Evolutionary conservation across 2,797 vertebrate species (phyloP), one percentile per base, ranked within the genome.

Genomic region (Cossypha caffra): DNA sequence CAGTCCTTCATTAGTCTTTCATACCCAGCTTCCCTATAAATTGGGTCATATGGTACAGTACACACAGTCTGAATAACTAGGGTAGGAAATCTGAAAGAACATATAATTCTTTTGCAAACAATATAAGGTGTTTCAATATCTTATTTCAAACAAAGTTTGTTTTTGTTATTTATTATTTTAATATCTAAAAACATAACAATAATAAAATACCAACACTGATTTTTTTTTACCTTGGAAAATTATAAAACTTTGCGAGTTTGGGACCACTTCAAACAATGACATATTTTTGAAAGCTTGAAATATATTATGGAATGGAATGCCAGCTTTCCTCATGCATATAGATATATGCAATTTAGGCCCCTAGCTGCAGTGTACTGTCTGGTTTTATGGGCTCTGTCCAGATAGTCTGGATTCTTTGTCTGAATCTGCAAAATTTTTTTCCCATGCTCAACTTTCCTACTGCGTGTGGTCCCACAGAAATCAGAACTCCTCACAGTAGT

Each of bases 391-490:
- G 57, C 38, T 83, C 61, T 93, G 50, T 68, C 42, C 20, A 10
- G 72, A 94, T 80, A 96, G 64, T 58, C 91, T 87, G 86, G 81
- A 90, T 93, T 95, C 69, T 72, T 91, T 89, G 63, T 86, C 68
- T 90, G 79, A 94, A 74, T 86, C 61, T 77, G 38, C 17, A 83
- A 89, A 50, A 42, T 17, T n/a, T 93, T 96, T 86, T 91, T 90
- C 71, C 80, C 71, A 58, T 81, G 84, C 77, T 92, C 62, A 74
- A 40, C 50, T 90, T 94, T 93, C 61, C 31, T 67, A 31, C 59
- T 87, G 88, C 88, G 88, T 97, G 94, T 96, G 91, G 94, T 94
- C 89, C 78, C 57, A 73, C 45, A 77, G 81, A 96, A 92, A 89
- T 79, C 71, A 81, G 42, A 20, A 89, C 9, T 92, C 38, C 61